Base-by-base conservation (phyloP, 2,797 vertebrate species). In the Hippopotamyrus pictus region DNA sequence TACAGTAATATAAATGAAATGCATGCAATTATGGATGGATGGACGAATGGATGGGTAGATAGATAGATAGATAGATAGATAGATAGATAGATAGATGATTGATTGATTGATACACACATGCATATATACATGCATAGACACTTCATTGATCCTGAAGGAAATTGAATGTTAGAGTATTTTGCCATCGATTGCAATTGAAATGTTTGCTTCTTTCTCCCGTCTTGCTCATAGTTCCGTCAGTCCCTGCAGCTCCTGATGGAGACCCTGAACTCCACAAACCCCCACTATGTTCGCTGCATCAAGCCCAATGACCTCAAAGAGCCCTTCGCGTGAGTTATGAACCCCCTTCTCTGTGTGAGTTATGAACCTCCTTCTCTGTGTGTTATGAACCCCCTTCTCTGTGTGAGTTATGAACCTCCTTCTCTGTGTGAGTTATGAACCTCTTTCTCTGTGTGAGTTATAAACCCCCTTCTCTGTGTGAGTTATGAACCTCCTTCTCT, bases 241-340 rank as follows among this genome's bases (percentile, higher is more conserved):
- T 97, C 96, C 6, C 91, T 97, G 83, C 94, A 95, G 88, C 91
- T 93, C 90, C 92, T 97, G 50, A 97, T 96, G 96, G 95, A 96
- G 89, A 94, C 92, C 2, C 92, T 97, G 65, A 94, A 96, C 94
- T 95, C 93, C 93, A 97, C 96, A 90, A 96, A 95, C 7, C 96
- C 96, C 14, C 96, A 97, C 92, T 97, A 97, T 0, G 93, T 97
- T 41, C 96, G 96, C 93, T 97, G 96, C 51, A 96, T 97, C 50
- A 97, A 97, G 92, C 95, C 96, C 92, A 97, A 97, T 6, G 96
- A 97, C 87, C 89, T 93, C 87, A 96, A 97, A 89, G 89, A 93
- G 91, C 92, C 96, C 37, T 96, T 97, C 0, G 50, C 93, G 97
- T 97, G 91, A 93, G 96, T 93, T 22, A 33, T 85, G 48, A 73